These are phyloP conservation scores for Rattus norvegicus DNA, from an alignment of 2,113 vertebrate genomes.

Conservation along the genomic window GRCr8 NC_086034.1:83425001-83425500, in stretches of 20 bases:
- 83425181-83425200: not conserved
- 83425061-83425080: not conserved
- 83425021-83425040: too few species aligned
- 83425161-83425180: not conserved
- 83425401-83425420: not conserved
- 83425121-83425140: not conserved
- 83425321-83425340: too few species aligned
- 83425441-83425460: not conserved
- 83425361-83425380: not conserved
- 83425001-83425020: not conserved
- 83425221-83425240: fast-evolving
- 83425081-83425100: not conserved
- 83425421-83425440: too few species aligned
- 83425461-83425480: not conserved
- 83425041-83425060: not conserved
- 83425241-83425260: not conserved
- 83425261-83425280: too few species aligned
- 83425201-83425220: not conserved
- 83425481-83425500: not conserved
- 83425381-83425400: not conserved
- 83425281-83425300: too few species aligned
- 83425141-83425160: not conserved
- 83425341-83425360: not conserved
- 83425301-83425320: not conserved
- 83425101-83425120: not conserved